Evolutionary conservation across 2,797 vertebrate genomes (phyloP).

Genomic region (Scyliorhinus canicula): DNA sequence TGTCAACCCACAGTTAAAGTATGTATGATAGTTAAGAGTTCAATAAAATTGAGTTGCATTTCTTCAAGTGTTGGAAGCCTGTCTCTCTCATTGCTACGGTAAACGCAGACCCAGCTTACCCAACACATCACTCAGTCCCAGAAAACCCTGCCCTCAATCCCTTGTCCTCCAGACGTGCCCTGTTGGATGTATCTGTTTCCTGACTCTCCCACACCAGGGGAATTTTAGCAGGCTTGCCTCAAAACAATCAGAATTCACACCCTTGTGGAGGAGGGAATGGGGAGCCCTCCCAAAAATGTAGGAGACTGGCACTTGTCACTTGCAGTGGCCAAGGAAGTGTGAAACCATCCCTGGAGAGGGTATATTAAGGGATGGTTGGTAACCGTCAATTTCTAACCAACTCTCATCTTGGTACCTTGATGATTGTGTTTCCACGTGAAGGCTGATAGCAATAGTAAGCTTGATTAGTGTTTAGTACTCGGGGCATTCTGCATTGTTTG

Average conservation of each 20-base stretch:
- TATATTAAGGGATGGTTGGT: not conserved
- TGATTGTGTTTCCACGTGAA: not conserved
- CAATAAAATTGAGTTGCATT: too few species aligned
- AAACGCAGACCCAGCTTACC: too few species aligned
- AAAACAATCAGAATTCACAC: slow-evolving; percentile 46
- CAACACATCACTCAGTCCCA: too few species aligned
- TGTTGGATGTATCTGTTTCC: too few species aligned
- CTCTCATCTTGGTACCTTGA: not conserved
- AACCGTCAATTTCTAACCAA: not conserved
- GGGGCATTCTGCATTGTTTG: not conserved
- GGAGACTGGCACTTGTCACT: slow-evolving; percentile 40
- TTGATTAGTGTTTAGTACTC: not conserved
- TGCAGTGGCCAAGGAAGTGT: not conserved
- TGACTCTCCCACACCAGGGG: not conserved
- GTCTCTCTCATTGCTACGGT: too few species aligned
- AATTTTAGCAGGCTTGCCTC: slow-evolving; percentile 36
- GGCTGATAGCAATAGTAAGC: not conserved
- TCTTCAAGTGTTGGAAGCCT: too few species aligned
- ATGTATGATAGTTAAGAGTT: too few species aligned
- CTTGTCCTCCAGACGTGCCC: not conserved
- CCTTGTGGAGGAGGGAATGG: slow-evolving; percentile 32
- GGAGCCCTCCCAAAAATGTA: slow-evolving; percentile 42
- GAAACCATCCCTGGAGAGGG: not conserved
- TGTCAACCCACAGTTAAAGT: too few species aligned
- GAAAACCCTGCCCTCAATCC: not conserved